Percentiles rank a stretch among this genome's conserved stretches.
Evolutionary conservation across 2,797 vertebrate genomes (phyloP).

Genomic region (Odontamblyopus lacepedii): DNA sequence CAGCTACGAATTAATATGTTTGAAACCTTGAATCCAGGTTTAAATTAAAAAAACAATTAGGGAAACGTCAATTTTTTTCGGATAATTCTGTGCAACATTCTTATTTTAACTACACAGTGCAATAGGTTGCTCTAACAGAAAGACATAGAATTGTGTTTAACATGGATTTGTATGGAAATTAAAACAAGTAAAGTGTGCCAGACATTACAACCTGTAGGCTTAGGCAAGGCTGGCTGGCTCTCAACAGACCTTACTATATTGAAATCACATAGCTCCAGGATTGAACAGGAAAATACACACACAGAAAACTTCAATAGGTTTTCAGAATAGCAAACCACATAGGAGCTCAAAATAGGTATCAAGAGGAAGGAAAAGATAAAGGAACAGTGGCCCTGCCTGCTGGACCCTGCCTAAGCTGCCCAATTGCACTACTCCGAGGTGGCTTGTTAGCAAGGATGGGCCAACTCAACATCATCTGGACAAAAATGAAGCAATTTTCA

Average conservation of each 20-base stretch:
- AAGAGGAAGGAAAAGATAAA: conserved; percentile 42
- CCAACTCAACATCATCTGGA: conserved; percentile 52
- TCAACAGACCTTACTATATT: conserved; percentile 43
- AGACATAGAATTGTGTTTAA: conserved; percentile 14
- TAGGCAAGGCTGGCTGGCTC: conserved; percentile 40
- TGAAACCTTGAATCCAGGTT: background rate
- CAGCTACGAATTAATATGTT: background rate
- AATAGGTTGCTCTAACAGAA: background rate
- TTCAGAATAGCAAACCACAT: conserved; percentile 38
- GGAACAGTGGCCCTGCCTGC: conserved; percentile 40
- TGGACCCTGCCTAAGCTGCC: conserved; percentile 65
- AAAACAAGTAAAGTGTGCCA: conserved; percentile 1
- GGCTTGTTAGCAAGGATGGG: conserved; percentile 67
- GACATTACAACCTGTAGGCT: conserved; percentile 32
- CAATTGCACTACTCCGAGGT: conserved; percentile 58
- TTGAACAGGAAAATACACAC: conserved; percentile 16
- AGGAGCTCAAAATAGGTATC: conserved; percentile 42
- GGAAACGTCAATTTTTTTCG: too few relatives aligned
- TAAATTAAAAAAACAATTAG: background rate
- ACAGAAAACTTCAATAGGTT: conserved; percentile 25
- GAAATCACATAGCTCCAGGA: conserved; percentile 37
- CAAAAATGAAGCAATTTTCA: conserved; percentile 72
- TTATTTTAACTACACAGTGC: background rate
- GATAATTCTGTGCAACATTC: background rate
- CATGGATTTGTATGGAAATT: conserved; percentile 32